Percentiles rank a stretch among this genome's conserved stretches.
Evolutionary conservation across 2,797 vertebrate species (phyloP).

Genomic region (Hylomyscus alleni): DNA sequence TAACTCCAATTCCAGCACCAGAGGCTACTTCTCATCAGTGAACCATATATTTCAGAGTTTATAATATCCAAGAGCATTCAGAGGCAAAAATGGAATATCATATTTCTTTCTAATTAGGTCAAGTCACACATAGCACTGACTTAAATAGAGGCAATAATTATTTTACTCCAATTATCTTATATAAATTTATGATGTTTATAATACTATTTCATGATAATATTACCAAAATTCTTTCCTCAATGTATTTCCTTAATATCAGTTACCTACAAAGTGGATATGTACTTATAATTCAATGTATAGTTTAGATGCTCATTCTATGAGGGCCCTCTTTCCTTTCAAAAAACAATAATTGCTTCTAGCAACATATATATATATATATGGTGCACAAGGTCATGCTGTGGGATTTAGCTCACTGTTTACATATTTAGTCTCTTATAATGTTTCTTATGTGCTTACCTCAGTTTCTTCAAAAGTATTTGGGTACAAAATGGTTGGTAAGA

Average conservation of each 20-base stretch:
- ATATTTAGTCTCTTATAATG: slow-evolving; percentile 9
- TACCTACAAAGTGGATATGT: slow-evolving; percentile 5
- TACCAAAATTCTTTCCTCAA: slow-evolving; percentile 9
- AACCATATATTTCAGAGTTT: not conserved
- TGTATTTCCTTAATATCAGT: slow-evolving; percentile 34
- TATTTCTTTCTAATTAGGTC: slow-evolving; percentile 43
- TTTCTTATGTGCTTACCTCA: not conserved
- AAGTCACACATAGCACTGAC: slow-evolving; percentile 59
- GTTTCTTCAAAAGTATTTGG: not conserved
- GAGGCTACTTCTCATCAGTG: not conserved
- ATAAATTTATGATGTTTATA: not conserved
- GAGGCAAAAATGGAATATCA: slow-evolving; percentile 19
- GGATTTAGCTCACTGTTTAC: not conserved
- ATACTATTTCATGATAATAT: not conserved
- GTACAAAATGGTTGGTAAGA: not conserved
- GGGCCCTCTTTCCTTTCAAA: not conserved
- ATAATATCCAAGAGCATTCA: not conserved
- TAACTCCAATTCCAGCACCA: not conserved
- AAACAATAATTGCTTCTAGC: slow-evolving; percentile 14
- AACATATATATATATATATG: not conserved
- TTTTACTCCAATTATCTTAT: not conserved
- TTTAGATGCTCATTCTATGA: not conserved
- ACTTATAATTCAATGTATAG: slow-evolving; percentile 14
- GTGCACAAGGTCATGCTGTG: not conserved
- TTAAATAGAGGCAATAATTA: slow-evolving; percentile 19